A percentile compares a stretch with the other conserved stretches of the same genome.
phyloP scores from a whole-genome alignment of 2,113 vertebrate species.

The Campylomormyrus numenius region DNA sequence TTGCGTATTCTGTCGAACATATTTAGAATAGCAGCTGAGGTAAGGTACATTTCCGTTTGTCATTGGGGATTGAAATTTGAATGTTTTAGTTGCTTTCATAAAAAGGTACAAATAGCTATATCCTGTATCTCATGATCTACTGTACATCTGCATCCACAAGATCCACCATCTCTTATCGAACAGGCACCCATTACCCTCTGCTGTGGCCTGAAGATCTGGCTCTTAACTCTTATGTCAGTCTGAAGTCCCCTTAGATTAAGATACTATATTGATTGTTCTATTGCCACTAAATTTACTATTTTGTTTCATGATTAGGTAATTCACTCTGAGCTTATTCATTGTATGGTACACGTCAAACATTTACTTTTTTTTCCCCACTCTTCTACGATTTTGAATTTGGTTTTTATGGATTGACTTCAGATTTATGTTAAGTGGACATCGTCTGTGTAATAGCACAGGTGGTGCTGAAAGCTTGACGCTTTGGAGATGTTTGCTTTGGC shows the following conservation, averaged over 20 bases:
- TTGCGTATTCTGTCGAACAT: background rate
- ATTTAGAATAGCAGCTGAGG: background rate
- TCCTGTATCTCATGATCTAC: background rate
- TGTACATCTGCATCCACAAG: background rate
- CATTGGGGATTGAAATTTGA: background rate
- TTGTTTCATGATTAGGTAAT: background rate
- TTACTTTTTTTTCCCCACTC: background rate
- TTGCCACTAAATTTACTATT: background rate
- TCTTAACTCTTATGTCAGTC: background rate
- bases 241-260: background rate
- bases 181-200: background rate
- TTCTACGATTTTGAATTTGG: background rate
- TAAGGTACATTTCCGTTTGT: background rate
- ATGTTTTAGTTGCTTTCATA: background rate
- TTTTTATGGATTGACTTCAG: background rate
- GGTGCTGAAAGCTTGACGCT: background rate
- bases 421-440: background rate
- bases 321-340: background rate
- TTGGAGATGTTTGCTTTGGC: background rate
- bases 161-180: background rate
- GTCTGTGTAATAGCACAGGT: background rate
- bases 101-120: background rate
- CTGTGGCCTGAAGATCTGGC: background rate
- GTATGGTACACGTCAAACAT: background rate
- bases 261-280: background rate